Evolutionary conservation across 2,113 vertebrate genomes (phyloP).

Genomic region (Ailurus styani): DNA sequence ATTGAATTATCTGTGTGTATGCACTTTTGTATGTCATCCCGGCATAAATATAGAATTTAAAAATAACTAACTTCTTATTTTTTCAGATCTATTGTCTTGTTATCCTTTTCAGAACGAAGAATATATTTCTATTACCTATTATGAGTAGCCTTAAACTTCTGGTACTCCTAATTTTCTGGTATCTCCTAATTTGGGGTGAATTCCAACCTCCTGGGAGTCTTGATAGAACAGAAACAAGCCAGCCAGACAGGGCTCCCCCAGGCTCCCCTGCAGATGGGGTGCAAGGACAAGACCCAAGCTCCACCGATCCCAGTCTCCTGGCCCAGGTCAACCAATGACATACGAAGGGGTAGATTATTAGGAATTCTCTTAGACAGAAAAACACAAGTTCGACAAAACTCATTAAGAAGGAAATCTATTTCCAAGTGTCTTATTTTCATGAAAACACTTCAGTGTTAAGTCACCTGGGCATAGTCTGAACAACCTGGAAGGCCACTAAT

Average conservation of each 20-base stretch:
- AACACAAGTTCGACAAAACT: not conserved
- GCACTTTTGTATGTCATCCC: not conserved
- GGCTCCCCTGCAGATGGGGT: not conserved
- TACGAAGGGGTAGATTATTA: not conserved
- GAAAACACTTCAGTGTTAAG: not conserved
- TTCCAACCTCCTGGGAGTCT: not conserved
- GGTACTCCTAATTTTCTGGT: too few species aligned
- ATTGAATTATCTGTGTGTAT: not conserved
- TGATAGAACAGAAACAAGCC: not conserved
- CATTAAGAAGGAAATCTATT: not conserved
- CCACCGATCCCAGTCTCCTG: not conserved
- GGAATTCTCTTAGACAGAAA: not conserved
- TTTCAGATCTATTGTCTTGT: not conserved
- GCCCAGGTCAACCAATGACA: not conserved
- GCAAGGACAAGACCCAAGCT: not conserved
- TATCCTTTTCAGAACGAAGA: not conserved
- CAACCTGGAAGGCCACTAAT: conserved; percentile 91
- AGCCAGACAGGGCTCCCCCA: not conserved
- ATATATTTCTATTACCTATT: not conserved
- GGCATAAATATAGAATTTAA: not conserved
- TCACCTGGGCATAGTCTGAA: conserved; percentile 93
- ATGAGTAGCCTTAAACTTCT: not conserved
- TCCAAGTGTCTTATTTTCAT: not conserved
- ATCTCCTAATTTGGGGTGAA: not conserved
- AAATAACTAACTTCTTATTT: not conserved